A percentile compares a stretch with the other conserved stretches of the same genome.
Conservation (phyloP, 2,797 vertebrate genomes). For the Prionace glauca region DNA sequence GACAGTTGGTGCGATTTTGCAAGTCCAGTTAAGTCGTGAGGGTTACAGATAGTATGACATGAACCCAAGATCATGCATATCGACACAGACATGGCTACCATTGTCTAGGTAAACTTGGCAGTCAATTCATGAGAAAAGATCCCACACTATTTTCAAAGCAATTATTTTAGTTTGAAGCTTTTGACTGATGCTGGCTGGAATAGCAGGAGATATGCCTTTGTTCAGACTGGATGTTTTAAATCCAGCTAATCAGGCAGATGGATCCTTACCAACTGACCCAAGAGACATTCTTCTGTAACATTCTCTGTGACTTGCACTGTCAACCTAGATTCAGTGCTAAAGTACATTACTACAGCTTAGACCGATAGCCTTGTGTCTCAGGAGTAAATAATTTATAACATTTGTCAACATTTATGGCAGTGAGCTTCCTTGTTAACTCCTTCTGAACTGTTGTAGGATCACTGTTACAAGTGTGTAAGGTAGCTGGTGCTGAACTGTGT, state of each 20-base stretch:
- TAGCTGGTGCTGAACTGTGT: background rate
- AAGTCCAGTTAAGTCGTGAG: too few relatives aligned
- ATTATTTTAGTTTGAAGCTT: background rate
- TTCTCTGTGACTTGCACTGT: background rate
- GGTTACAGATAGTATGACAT: too few relatives aligned
- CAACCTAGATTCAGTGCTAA: background rate
- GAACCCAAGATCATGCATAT: too few relatives aligned
- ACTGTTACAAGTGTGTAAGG: background rate
- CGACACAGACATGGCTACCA: too few relatives aligned
- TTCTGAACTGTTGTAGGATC: background rate
- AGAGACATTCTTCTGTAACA: background rate
- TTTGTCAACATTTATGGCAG: background rate
- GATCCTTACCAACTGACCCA: background rate
- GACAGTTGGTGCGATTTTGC: too few relatives aligned
- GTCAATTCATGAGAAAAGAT: background rate
- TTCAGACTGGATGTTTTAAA: background rate
- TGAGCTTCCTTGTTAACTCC: background rate
- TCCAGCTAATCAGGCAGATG: background rate
- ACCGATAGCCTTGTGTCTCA: background rate
- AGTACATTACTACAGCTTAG: too few relatives aligned
- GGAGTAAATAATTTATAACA: background rate
- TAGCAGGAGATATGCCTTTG: background rate
- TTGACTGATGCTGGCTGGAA: background rate
- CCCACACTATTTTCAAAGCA: background rate
- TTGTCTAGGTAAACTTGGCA: background rate